phyloP scores from a whole-genome alignment of 2,113 vertebrate genomes.

The Hemibagrus wyckioides region DNA sequence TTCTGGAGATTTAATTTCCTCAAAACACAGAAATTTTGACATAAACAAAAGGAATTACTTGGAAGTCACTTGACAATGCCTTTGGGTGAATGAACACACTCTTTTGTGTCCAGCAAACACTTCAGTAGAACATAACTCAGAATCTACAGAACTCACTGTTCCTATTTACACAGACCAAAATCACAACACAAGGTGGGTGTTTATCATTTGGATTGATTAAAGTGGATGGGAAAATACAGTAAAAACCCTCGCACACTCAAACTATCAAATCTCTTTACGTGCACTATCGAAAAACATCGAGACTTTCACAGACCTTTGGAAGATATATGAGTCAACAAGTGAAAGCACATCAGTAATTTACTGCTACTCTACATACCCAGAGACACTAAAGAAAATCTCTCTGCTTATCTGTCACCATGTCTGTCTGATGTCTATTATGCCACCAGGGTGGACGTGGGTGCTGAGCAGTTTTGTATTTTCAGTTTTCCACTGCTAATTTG shows the following conservation, averaged over 20 bases:
- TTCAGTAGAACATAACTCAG: neutral
- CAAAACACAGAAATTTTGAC: neutral
- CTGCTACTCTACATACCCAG: neutral
- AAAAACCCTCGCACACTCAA: neutral
- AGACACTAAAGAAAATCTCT: neutral
- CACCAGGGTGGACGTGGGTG: neutral
- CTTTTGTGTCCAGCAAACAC: neutral
- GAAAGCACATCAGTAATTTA: neutral
- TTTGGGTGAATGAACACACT: neutral
- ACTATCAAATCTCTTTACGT: neutral
- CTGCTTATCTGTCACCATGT: neutral
- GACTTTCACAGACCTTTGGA: neutral
- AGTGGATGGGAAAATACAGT: neutral
- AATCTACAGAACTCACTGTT: constrained; percentile 5
- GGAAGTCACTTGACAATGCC: neutral
- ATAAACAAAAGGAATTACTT: neutral
- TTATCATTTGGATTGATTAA: neutral
- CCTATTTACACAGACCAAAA: neutral
- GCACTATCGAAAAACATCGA: neutral
- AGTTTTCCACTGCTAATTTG: neutral
- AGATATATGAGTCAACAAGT: neutral
- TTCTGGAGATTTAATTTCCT: neutral
- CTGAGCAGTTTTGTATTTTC: neutral
- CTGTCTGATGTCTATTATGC: neutral
- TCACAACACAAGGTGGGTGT: neutral